Evolutionary conservation across 2,888 invertebrate genomes (phyloP), one percentile per base, ranked within the genome.

Genomic region (Miltochrista miniata): DNA sequence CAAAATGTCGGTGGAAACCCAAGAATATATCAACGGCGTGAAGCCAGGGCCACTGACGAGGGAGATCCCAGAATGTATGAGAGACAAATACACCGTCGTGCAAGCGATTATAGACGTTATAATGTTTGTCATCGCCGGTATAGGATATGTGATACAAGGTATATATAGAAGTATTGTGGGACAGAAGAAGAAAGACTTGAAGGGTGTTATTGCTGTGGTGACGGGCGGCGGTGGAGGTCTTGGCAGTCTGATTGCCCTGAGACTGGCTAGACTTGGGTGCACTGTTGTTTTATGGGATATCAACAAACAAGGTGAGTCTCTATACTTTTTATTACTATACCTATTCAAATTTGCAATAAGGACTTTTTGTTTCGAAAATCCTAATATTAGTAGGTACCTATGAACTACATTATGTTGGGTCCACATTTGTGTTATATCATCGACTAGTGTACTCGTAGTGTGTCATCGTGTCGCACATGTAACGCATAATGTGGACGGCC

Each of bases 171-270:
- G 94, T 7, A 88, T 92, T 61, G 92, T 93, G 45, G 96, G 95
- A 45, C 82, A 88, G 52, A 93, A 92, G 35, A 93, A 94, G 84
- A 96, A 96, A 81, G 93, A 94, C 61, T 87, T 97, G 54, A 92
- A 92, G 56, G 96, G 95, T 35, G 95, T 97, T 73, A 93, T 96
- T 35, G 97, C 96, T 0, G 92, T 98, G 40, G 95, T 98, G 29
- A 98, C 98, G 0, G 98, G 98, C 0, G 97, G 97, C 13, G 98
- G 97, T 33, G 95, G 96, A 34, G 98, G 97, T 2, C 90, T 98
- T 12, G 98, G 98, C 7, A 93, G 97, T 59, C 92, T 97, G 45
- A 86, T 97, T 50, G 95, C 96, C 1, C 81, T 95, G 64, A 92
- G 95, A 65, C 92, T 98, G 42, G 95, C 96, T 14, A 93, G 95